Percentiles rank a stretch among this genome's conserved stretches.
phyloP scores from a whole-genome alignment of 2,888 invertebrate genomes.

The Trimorus sp. region DNA sequence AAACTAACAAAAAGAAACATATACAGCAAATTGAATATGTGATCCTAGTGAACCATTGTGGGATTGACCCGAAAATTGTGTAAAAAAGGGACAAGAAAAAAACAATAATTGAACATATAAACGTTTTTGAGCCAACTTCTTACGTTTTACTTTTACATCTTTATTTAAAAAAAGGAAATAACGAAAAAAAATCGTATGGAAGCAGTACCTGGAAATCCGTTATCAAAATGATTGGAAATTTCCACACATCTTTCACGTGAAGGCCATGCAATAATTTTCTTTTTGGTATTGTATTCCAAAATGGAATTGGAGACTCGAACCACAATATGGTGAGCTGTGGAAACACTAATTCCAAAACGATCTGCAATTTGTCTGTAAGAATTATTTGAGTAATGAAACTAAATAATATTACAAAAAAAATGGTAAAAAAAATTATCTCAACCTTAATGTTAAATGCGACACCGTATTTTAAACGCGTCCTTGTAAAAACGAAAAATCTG shows the following conservation, averaged over 20 bases:
- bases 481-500: too few species aligned
- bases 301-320: slow-evolving; percentile 10
- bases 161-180: background rate
- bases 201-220: slow-evolving; percentile 31
- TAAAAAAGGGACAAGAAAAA: too few species aligned
- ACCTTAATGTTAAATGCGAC: too few species aligned
- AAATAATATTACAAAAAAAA: background rate
- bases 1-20: too few species aligned
- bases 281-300: slow-evolving; percentile 15
- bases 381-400: background rate
- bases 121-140: too few species aligned
- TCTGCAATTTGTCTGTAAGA: slow-evolving; percentile 30
- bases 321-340: slow-evolving; percentile 19
- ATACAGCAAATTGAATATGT: too few species aligned
- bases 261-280: slow-evolving; percentile 31
- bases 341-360: slow-evolving; percentile 36
- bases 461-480: too few species aligned
- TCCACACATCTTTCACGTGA: slow-evolving; percentile 21
- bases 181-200: background rate
- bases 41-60: too few species aligned
- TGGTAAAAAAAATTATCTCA: too few species aligned
- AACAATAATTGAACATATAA: too few species aligned
- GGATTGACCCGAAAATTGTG: too few species aligned
- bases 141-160: background rate
- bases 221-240: slow-evolving; percentile 18